phyloP scores from a whole-genome alignment of 2,797 vertebrate species.

The Acanthurus lineatus region DNA sequence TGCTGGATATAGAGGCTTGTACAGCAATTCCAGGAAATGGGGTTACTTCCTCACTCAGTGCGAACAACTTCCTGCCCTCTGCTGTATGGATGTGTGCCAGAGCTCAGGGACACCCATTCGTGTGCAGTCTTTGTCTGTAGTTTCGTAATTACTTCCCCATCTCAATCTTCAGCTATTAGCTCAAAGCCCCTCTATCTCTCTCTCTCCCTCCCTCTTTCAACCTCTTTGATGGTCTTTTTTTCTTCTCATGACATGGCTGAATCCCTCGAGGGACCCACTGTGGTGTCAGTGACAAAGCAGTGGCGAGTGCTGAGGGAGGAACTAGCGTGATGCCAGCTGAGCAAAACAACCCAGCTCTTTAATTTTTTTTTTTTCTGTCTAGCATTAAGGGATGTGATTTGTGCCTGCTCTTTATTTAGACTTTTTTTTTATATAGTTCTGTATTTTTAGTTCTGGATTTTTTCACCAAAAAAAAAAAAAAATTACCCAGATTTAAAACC shows the following conservation, averaged over 20 bases:
- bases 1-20: constrained; percentile 77
- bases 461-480: constrained; percentile 15
- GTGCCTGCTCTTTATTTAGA: background rate
- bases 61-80: constrained; percentile 89
- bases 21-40: constrained; percentile 87
- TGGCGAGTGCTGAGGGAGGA: constrained; percentile 55
- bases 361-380: constrained; percentile 11
- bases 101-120: constrained; percentile 66
- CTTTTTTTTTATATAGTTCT: background rate
- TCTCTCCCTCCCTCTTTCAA: constrained; percentile 11
- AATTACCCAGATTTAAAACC: constrained; percentile 3
- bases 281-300: constrained; percentile 66
- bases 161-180: constrained; percentile 78
- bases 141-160: constrained; percentile 85
- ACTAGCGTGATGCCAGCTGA: constrained; percentile 52
- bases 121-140: constrained; percentile 76
- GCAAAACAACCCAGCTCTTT: constrained; percentile 30
- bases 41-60: constrained; percentile 88
- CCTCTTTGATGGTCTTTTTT: constrained; percentile 26
- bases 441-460: constrained; percentile 19
- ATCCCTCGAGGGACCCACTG: constrained; percentile 47
- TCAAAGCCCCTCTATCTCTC: constrained; percentile 42
- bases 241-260: constrained; percentile 51
- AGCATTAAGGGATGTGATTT: constrained; percentile 26
- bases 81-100: constrained; percentile 80